Evolutionary conservation across 2,113 vertebrate species (phyloP), one percentile per base, ranked within the genome.

Genomic region (Catagonus wagneri): DNA sequence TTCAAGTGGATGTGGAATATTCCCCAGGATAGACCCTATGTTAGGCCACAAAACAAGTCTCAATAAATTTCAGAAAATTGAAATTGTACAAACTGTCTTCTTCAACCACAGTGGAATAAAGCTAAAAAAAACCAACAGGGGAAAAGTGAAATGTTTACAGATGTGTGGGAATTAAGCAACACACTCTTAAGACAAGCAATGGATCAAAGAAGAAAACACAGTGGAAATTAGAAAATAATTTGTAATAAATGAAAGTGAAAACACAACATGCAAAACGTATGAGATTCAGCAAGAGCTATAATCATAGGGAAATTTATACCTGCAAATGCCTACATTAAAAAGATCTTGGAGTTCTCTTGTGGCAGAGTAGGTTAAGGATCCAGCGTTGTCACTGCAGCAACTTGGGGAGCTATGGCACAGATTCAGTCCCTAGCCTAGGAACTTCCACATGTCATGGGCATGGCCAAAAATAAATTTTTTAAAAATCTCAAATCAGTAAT

Each of bases 31-130:
- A 91, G 32, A 71, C 54, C 39, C 83, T 80, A 89, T 68, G 25
- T 92, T 92, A 89, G 27, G 22, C 65, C 84, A 97, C 74, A 96
- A 89, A 87, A 74, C n/a, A 89, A 84, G 1, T 97, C 58, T 94
- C 22, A 65, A 50, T 65, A 85, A 85, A 52, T 71, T 96, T 92
- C 44, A 63, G 44, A 75, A 90, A 22, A 92, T 52, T 86, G 66
- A 94, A 58, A 56, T 86, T 25, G 61, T 61, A 68, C 54, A 81
- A 68, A 61, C 13, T 83, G 29, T 93, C 69, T 81, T 83, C 69
- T 89, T 25, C 34, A 27, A 44, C 60, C 69, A 79, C 44, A 80
- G 7, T 89, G 54, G 25, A 89, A 84, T 80, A 78, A 72, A 89
- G 63, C n/a, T 71, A 44, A 81, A 78, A 56, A 56, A 56, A 60